These are phyloP conservation scores for Prosapia bicincta DNA, from an alignment of 2,888 invertebrate species.

Conservation along the genomic window DNA sequence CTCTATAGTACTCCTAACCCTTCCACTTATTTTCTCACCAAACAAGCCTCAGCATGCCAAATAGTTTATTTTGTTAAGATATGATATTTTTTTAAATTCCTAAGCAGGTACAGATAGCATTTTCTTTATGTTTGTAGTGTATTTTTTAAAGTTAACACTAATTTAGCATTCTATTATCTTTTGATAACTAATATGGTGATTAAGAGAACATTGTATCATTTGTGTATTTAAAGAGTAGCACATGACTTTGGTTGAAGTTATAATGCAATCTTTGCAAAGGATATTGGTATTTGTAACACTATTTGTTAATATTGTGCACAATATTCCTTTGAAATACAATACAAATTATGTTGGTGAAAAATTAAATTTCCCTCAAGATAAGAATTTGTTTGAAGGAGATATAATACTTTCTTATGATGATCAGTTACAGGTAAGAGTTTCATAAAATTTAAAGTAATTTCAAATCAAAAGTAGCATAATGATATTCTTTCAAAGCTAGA, in stretches of 20 bases:
- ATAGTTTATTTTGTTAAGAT: too few relatives aligned
- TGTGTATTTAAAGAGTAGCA: background rate
- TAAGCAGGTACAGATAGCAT: too few relatives aligned
- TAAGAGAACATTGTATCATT: background rate
- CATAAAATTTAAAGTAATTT: too few relatives aligned
- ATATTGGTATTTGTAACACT: background rate
- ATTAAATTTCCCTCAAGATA: constrained; percentile 1
- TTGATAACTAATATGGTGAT: background rate
- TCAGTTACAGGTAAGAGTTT: constrained; percentile 13
- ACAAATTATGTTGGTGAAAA: background rate
- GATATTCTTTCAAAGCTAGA: too few relatives aligned
- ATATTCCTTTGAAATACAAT: background rate
- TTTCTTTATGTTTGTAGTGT: too few relatives aligned
- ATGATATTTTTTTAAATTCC: too few relatives aligned
- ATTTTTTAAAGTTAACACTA: too few relatives aligned
- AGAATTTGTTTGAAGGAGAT: constrained; percentile 23
- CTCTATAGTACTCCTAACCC: too few relatives aligned
- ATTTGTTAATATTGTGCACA: background rate
- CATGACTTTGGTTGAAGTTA: background rate
- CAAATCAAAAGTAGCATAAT: too few relatives aligned
- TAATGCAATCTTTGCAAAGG: background rate
- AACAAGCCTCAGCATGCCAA: too few relatives aligned
- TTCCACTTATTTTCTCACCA: too few relatives aligned
- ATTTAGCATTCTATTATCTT: too few relatives aligned
- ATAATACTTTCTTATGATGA: constrained; percentile 21